Evolutionary conservation across 2,113 vertebrate genomes (phyloP).

Genomic region (Urocitellus parryii): DNA sequence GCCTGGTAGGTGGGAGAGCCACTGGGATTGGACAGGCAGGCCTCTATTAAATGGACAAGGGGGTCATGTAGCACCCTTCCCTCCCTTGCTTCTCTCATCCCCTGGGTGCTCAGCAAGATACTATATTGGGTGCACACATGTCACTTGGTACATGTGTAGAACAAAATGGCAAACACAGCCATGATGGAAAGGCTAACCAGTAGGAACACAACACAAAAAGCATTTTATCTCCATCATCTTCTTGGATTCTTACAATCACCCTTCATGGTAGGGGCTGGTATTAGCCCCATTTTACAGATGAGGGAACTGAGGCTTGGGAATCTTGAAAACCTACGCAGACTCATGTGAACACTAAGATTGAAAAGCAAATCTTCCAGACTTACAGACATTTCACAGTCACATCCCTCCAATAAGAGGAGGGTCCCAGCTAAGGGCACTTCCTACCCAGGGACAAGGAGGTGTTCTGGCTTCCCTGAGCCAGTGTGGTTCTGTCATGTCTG

Average conservation of each 20-base stretch:
- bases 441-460: background rate
- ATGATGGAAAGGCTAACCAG: background rate
- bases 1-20: too few relatives aligned
- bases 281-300: background rate
- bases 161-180: rapidly evolving
- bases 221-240: background rate
- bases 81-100: background rate
- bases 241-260: rapidly evolving
- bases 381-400: background rate
- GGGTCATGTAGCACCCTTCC: rapidly evolving
- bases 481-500: background rate
- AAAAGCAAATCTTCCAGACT: background rate
- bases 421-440: background rate
- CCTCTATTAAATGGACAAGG: background rate
- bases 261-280: background rate
- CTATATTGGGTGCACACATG: too few relatives aligned
- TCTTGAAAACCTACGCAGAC: background rate
- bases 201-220: too few relatives aligned
- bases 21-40: background rate
- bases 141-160: rapidly evolving
- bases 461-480: background rate
- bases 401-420: background rate
- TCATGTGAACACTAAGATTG: background rate
- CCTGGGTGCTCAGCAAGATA: background rate
- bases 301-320: background rate